Conservation (phyloP, 2,113 vertebrate species). For the Bolborhynchus lineola region DNA sequence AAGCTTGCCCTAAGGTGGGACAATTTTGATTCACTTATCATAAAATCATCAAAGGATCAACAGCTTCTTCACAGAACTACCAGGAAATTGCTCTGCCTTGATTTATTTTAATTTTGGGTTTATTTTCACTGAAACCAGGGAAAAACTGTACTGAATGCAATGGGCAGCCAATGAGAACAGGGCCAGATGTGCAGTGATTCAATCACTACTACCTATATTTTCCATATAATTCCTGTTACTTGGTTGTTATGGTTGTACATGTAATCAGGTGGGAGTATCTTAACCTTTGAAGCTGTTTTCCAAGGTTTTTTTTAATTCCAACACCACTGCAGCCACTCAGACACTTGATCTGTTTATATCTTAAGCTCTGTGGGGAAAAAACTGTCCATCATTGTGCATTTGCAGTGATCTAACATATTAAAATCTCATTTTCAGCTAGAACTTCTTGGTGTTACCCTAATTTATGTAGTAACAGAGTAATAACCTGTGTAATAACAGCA, state of each 20-base stretch:
- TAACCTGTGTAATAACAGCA: not conserved
- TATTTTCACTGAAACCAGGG: not conserved
- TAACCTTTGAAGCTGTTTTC: not conserved
- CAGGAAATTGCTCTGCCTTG: not conserved
- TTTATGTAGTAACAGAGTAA: not conserved
- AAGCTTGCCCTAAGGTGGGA: not conserved
- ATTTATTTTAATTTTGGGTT: not conserved
- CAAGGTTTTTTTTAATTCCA: not conserved
- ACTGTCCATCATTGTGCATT: not conserved
- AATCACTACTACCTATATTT: not conserved
- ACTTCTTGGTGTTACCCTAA: not conserved
- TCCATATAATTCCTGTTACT: not conserved
- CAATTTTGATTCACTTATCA: not conserved
- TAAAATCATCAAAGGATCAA: not conserved
- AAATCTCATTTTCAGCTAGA: not conserved
- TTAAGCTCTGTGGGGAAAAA: not conserved
- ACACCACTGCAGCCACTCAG: not conserved
- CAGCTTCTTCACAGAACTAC: accelerated
- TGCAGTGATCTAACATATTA: too few relatives aligned
- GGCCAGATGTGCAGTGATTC: not conserved
- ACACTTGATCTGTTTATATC: not conserved
- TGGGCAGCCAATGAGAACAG: not conserved
- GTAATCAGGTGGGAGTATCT: not conserved
- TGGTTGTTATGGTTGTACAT: not conserved
- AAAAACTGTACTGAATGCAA: not conserved